Evolutionary conservation across 2,888 invertebrate species (phyloP), one percentile per base, ranked within the genome.

Genomic region (Papilio protenor): DNA sequence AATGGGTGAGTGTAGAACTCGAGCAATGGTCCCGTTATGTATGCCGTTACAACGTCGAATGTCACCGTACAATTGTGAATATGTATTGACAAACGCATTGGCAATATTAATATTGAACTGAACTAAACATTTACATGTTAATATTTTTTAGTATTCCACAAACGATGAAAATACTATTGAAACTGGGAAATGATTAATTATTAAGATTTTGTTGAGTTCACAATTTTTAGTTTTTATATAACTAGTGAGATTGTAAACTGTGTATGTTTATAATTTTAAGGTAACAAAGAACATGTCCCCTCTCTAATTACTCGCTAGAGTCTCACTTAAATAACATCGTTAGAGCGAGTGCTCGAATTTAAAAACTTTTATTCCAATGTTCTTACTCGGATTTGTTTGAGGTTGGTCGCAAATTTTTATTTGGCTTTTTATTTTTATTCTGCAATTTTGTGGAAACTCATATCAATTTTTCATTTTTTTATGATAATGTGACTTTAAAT

Each of bases 1-100:
- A 80, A 80, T 81, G 78, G 80, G 80, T 70, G 74, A 76, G 40
- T 74, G 77, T 73, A 73, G 61, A 80, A 79, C 77, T 80, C 66
- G 80, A 80, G 80, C 79, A 77, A 12, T 59, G 23, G 57, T 52
- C 71, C 81, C 80, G 79, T 81, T 80, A 81, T 73, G 73, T 21
- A 75, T 80, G 76, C 80, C 80, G 80, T 80, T 80, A 81, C 27
- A 72, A 27, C 59, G 75, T 66, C 72, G 61, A 27, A 61, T 64
- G 64, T 64, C 64, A 64, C 64, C 40, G 40, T 33, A 64, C 5
- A n/a, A 64, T 64, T 40, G 6, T 64, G 2, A 64, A 40, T 73
- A 66, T 40, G n/a, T 5, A 8, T 6, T 8, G 40, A 16, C 3
- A 47, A 45, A 23, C 33, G 5, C 40, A 59, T 40, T 2, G 33